These are phyloP conservation scores for Lordiphosa fenestrarum DNA, from an alignment of 2,888 invertebrate species.

Conservation along the genomic window DNA sequence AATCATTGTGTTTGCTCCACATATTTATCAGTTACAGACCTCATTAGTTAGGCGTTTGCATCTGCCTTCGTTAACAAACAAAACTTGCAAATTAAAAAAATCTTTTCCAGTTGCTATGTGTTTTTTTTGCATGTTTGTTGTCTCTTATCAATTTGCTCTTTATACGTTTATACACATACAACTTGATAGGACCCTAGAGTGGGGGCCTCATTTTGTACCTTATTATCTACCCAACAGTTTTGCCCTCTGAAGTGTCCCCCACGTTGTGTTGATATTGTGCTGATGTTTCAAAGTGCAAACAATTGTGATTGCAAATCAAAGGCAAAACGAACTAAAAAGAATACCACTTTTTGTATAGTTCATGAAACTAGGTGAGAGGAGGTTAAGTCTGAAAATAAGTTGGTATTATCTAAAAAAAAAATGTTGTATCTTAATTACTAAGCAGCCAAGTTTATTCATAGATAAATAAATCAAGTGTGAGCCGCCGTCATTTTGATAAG, in stretches of 20 bases:
- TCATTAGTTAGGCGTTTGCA: conserved; percentile 25
- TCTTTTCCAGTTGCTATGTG: too few species aligned
- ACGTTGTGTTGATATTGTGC: conserved; percentile 19
- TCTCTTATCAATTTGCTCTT: too few species aligned
- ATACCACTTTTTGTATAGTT: conserved; percentile 9
- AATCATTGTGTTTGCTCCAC: neutral
- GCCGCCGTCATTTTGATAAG: conserved; percentile 14
- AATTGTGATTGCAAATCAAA: conserved; percentile 40
- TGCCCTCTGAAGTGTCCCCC: conserved; percentile 39
- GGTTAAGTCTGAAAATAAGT: neutral
- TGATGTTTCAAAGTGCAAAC: conserved; percentile 60
- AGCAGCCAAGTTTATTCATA: conserved; percentile 15
- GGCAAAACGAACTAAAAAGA: conserved; percentile 12
- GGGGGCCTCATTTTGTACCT: conserved; percentile 20
- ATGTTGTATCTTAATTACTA: conserved; percentile 7
- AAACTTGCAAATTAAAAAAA: too few species aligned
- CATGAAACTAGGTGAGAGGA: conserved; percentile 1
- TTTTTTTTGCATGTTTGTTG: too few species aligned
- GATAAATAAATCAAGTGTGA: conserved; percentile 9
- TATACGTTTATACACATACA: too few species aligned
- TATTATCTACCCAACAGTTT: conserved; percentile 38
- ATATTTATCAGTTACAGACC: conserved; percentile 20
- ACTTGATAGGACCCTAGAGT: conserved; percentile 1
- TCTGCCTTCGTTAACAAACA: neutral
- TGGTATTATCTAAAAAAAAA: neutral